Evolutionary conservation across 2,797 vertebrate genomes (phyloP).

Genomic region (Hydrophis major): DNA sequence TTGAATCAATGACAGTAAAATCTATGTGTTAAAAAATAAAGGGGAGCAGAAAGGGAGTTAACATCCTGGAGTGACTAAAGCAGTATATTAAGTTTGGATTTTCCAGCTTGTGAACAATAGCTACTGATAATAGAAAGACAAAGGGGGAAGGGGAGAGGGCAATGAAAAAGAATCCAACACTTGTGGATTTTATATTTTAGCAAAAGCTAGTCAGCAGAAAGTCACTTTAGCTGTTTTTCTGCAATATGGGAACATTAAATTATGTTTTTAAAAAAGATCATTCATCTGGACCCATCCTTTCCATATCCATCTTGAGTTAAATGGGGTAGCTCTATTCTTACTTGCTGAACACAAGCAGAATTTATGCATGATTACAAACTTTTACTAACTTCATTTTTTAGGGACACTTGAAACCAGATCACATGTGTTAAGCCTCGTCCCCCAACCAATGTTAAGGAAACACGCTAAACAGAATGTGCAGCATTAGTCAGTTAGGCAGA

Average conservation of each 20-base stretch:
- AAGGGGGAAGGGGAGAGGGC: fast-evolving
- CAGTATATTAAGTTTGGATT: constrained; percentile 59
- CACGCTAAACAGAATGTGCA: too few species aligned
- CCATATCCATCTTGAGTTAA: neutral
- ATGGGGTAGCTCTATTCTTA: neutral
- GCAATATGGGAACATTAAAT: neutral
- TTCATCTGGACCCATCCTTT: neutral
- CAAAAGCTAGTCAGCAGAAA: neutral
- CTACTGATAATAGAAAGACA: constrained; percentile 17
- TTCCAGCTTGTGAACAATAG: constrained; percentile 52
- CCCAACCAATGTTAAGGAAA: too few species aligned
- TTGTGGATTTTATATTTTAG: neutral
- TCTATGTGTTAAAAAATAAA: constrained; percentile 38
- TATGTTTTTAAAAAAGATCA: neutral
- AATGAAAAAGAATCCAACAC: neutral
- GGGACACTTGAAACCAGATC: neutral
- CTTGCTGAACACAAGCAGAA: neutral
- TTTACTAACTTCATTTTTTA: neutral
- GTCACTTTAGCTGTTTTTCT: neutral
- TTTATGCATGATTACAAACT: neutral
- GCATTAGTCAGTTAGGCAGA: too few species aligned
- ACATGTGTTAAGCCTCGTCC: too few species aligned
- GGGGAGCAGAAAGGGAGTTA: constrained; percentile 8
- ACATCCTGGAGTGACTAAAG: constrained; percentile 64
- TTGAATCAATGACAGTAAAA: constrained; percentile 71